A percentile compares a stretch with the other conserved stretches of the same genome.
Evolutionary conservation across 1,140 invertebrate genomes (phyloP).

Genomic region (Eumeta japonica): DNA sequence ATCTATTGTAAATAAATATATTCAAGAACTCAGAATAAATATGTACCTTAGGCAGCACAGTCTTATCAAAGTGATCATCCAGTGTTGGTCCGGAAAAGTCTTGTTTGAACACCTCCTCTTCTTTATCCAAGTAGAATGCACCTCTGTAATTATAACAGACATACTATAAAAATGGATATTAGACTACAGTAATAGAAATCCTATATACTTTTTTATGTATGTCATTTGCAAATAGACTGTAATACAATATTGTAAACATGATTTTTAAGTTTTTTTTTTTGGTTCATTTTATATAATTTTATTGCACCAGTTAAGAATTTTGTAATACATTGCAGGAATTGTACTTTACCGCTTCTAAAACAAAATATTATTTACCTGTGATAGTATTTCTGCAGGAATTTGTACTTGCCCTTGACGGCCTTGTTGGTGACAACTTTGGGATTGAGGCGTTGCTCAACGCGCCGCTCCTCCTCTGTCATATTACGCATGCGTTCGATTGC

Average conservation of each 20-base stretch:
- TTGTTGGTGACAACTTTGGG: slow-evolving; percentile 94
- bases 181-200: too few relatives aligned
- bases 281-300: too few relatives aligned
- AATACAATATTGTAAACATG: too few relatives aligned
- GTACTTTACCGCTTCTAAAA: too few relatives aligned
- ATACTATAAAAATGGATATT: slow-evolving; percentile 1
- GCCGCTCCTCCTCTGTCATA: slow-evolving; percentile 95
- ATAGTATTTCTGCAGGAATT: slow-evolving; percentile 99
- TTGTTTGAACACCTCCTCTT: slow-evolving; percentile 89
- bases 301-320: too few relatives aligned
- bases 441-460: slow-evolving; percentile 86
- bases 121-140: slow-evolving; percentile 95
- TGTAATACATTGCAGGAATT: too few relatives aligned
- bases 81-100: slow-evolving; percentile 96
- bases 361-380: slow-evolving; percentile 61
- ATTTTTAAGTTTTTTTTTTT: too few relatives aligned
- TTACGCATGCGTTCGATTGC: slow-evolving; percentile 90
- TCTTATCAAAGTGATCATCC: slow-evolving; percentile 99
- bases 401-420: slow-evolving; percentile 96
- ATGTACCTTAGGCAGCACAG: slow-evolving; percentile 85
- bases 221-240: too few relatives aligned
- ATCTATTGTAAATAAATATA: too few relatives aligned
- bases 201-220: too few relatives aligned
- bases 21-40: too few relatives aligned
- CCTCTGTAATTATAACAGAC: slow-evolving; percentile 65